Evolutionary conservation across 2,113 vertebrate genomes (phyloP).

Genomic region (Pseudorasbora parva): DNA sequence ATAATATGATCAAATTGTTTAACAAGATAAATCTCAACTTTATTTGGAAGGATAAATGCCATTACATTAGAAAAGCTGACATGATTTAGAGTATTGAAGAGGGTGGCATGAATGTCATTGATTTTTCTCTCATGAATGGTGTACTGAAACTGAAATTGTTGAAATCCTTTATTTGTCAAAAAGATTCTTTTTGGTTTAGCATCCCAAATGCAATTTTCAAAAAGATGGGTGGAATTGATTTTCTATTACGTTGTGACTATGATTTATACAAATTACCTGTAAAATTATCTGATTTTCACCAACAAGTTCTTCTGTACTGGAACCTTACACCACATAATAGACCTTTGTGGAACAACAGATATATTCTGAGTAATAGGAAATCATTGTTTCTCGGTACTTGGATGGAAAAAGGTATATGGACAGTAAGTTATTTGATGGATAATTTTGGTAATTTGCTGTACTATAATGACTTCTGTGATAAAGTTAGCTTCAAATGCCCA

Average conservation of each 20-base stretch:
- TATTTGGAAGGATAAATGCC: conserved; percentile 10
- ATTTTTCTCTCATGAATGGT: background rate
- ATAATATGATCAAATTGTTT: background rate
- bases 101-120: too few species aligned
- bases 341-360: conserved; percentile 3
- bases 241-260: background rate
- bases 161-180: background rate
- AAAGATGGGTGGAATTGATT: background rate
- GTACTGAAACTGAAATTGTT: conserved; percentile 14
- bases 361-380: background rate
- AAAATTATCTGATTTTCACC: background rate
- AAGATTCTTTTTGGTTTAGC: background rate
- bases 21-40: background rate
- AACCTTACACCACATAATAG: conserved; percentile 9
- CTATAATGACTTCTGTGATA: background rate
- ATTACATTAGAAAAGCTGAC: conserved; percentile 2
- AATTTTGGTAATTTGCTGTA: too few species aligned
- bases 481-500: background rate
- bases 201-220: background rate
- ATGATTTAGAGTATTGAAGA: conserved; percentile 2
- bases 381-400: background rate
- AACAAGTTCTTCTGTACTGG: background rate
- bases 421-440: background rate
- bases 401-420: conserved; percentile 8
- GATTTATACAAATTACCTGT: background rate